Base-by-base conservation (phyloP, 2,888 invertebrate genomes). In the Pseudococcus longispinus region DNA sequence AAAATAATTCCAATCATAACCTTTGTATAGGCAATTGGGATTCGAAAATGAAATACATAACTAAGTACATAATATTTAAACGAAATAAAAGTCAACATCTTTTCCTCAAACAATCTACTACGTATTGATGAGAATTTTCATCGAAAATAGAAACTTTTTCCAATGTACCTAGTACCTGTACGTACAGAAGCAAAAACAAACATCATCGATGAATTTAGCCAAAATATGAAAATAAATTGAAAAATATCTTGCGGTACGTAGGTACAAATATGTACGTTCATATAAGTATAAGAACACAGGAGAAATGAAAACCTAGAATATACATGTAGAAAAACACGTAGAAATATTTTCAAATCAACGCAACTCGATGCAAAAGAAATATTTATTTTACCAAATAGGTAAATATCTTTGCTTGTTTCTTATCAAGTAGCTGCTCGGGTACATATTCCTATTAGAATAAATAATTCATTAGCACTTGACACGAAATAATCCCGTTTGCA, bases 41-140 rank as follows among this genome's bases (percentile, higher is more conserved):
- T 70, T 70, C 32, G 70, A 29, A 29, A 70, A 70, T 29, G 70
- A 29, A 70, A 29, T 29, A 29, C 65, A 26, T 13, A 46, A 5
- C n/a, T 70, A 70, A 29, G 29, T 70, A 65, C 60, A 65, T 70
- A 70, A 60, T 60, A 60, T 60, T 70, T 29, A 70, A 70, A 70
- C 29, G 70, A 70, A 70, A 70, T 70, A 70, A 70, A 37, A 70
- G 20, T 70, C 70, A 70, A 70, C 70, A 70, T 70, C 29, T 26
- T 70, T 29, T 26, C 70, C 29, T 70, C 29, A 18, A 70, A 70
- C 70, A 15, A 70, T 70, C 23, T 60, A 32, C 70, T 26, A 51
- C n/a, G 4, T 51, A 60, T 23, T 1, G 70, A 29, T 29, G 70
- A 70, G 18, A 70, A 20, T 60, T 70, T 65, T 29, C 29, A 29